Percentiles rank a stretch among this genome's conserved stretches.
Conservation (phyloP, 1,140 invertebrate species). For the Trialeurodes vaporariorum region DNA sequence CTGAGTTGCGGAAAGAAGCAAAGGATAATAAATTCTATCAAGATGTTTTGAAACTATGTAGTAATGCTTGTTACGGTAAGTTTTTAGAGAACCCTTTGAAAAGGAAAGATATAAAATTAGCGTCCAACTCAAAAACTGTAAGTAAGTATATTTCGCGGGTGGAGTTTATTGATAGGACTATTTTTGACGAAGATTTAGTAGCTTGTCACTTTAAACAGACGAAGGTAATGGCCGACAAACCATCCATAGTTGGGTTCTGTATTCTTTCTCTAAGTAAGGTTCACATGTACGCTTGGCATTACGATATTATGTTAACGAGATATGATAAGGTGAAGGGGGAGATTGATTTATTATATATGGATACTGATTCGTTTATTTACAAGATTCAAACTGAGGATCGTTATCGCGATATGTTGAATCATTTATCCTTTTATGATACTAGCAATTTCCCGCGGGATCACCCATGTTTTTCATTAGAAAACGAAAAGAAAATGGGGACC, state of each 20-base stretch:
- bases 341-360: background rate
- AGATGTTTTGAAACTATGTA: background rate
- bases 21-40: background rate
- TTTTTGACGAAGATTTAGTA: background rate
- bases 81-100: background rate
- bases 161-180: background rate
- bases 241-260: background rate
- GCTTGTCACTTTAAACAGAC: background rate
- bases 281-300: background rate
- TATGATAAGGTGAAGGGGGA: background rate
- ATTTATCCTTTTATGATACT: background rate
- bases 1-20: background rate
- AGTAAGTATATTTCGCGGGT: background rate
- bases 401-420: background rate
- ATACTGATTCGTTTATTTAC: background rate
- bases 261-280: background rate
- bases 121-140: background rate
- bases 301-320: background rate
- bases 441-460: background rate
- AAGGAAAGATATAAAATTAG: background rate
- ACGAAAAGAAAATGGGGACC: slow-evolving; percentile 38
- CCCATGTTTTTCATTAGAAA: too few relatives aligned
- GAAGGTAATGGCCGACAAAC: background rate
- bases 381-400: background rate
- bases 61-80: background rate